Conservation (phyloP, 2,888 invertebrate species). For the Apodemia duryi region DNA sequence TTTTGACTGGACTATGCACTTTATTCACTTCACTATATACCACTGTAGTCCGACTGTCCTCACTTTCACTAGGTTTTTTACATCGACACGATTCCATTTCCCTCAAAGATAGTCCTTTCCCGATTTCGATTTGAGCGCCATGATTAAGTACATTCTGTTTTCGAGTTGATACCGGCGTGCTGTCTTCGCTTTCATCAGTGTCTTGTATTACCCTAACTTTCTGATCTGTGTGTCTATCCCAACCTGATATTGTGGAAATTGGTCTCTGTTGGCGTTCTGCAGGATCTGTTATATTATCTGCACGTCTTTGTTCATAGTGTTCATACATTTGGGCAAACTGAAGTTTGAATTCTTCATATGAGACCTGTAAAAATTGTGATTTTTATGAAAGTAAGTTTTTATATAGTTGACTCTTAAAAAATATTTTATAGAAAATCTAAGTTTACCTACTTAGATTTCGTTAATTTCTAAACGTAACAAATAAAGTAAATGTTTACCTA, state of each 20-base stretch:
- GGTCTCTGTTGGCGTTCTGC: constrained; percentile 94
- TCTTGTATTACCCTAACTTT: constrained; percentile 36
- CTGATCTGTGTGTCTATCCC: constrained; percentile 83
- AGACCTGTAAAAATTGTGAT: constrained; percentile 81
- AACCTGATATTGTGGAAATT: constrained; percentile 97
- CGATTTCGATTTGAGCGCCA: constrained; percentile 71
- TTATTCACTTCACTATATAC: constrained; percentile 83
- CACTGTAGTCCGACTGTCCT: constrained; percentile 56
- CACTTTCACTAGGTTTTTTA: constrained; percentile 38
- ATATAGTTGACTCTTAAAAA: too few relatives aligned
- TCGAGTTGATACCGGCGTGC: constrained; percentile 41
- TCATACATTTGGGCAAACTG: constrained; percentile 99
- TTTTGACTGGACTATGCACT: constrained; percentile 75
- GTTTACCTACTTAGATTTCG: too few relatives aligned
- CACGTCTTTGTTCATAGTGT: constrained; percentile 95
- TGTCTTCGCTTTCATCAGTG: constrained; percentile 43
- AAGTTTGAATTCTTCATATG: constrained; percentile 98
- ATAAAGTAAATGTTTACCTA: too few relatives aligned
- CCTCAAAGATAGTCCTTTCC: constrained; percentile 61
- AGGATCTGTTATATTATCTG: constrained; percentile 97
- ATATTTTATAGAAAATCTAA: too few relatives aligned
- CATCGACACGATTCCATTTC: constrained; percentile 68
- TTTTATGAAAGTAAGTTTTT: not conserved
- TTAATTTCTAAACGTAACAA: too few relatives aligned
- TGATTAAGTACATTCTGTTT: constrained; percentile 58